Evolutionary conservation across 2,888 invertebrate species (phyloP), one percentile per base, ranked within the genome.

Genomic region (Augochlorella aurata): DNA sequence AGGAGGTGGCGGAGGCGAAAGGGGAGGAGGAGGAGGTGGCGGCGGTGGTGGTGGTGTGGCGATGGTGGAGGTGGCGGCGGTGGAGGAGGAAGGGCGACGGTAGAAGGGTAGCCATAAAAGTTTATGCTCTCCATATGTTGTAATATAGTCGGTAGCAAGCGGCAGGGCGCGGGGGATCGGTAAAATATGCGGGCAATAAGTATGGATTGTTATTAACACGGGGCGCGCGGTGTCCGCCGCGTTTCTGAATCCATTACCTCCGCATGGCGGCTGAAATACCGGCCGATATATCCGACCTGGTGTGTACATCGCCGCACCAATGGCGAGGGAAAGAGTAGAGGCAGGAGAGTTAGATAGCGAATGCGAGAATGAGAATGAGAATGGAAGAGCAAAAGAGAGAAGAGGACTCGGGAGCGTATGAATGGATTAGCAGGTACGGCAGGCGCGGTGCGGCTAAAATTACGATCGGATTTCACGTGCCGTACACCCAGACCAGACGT

Each of bases 161-260:
- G 90, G 89, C 88, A 87, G 91, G 88, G 90, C 90, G 91, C 89
- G 90, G 91, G 93, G 93, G 93, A 93, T 93, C 93, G 92, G 93
- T 93, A 93, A 93, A 93, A 93, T 93, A 93, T 93, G 93, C 93
- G 92, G 92, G 93, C 93, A 93, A 93, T 93, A 93, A 93, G 93
- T 93, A 93, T 93, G 93, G 93, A 93, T 93, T 93, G 93, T 93
- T 93, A 93, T 93, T 93, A 93, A 93, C 93, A 93, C 93, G 92
- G 93, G 93, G 93, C 92, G 93, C 92, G 91, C 92, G 92, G 93
- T 93, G 93, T 93, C 93, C 93, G 92, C 93, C 92, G 93, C 93
- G 93, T 92, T 93, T 93, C 93, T 93, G 93, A 93, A 93, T 93
- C 93, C 93, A 93, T 93, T 93, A 93, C 93, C 93, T 93, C 93